Evolutionary conservation across 2,797 vertebrate genomes (phyloP).

Genomic region (Enteromius mattozi): DNA sequence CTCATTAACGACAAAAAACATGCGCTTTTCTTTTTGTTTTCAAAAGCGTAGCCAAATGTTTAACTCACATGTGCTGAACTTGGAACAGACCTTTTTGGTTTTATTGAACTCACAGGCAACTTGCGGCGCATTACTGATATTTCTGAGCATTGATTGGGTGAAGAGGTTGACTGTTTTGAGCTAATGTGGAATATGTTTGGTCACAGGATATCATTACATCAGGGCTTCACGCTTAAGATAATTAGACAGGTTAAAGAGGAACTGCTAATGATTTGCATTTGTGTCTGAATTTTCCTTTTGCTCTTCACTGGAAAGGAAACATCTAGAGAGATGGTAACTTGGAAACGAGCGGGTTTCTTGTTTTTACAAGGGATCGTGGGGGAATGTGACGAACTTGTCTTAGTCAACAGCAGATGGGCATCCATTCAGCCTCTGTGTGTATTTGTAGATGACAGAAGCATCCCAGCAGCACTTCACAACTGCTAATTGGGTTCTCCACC

Average conservation of each 20-base stretch:
- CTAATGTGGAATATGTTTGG: background rate
- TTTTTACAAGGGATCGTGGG: slow-evolving; percentile 10
- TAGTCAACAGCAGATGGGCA: slow-evolving; percentile 14
- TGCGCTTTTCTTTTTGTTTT: background rate
- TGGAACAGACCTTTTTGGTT: background rate
- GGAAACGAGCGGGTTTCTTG: slow-evolving; percentile 28
- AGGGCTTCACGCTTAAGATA: background rate
- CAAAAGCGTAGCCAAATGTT: background rate
- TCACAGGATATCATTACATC: background rate
- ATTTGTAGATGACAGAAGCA: slow-evolving; percentile 1
- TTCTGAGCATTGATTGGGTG: background rate
- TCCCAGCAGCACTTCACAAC: slow-evolving; percentile 14
- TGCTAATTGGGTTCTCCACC: slow-evolving; percentile 16
- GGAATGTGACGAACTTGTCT: slow-evolving; percentile 33
- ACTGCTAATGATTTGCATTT: slow-evolving; percentile 22
- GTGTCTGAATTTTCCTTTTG: background rate
- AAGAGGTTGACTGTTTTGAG: background rate
- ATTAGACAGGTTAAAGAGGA: slow-evolving; percentile 19
- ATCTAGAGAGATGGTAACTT: slow-evolving; percentile 42
- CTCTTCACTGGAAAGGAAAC: background rate
- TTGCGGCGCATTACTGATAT: background rate
- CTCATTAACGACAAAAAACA: slow-evolving; percentile 34
- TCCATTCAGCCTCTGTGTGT: slow-evolving; percentile 4
- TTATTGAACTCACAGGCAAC: background rate
- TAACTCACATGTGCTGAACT: background rate